Evolutionary conservation across 1,140 invertebrate species (phyloP).

Genomic region (Drosophila oshimai): DNA sequence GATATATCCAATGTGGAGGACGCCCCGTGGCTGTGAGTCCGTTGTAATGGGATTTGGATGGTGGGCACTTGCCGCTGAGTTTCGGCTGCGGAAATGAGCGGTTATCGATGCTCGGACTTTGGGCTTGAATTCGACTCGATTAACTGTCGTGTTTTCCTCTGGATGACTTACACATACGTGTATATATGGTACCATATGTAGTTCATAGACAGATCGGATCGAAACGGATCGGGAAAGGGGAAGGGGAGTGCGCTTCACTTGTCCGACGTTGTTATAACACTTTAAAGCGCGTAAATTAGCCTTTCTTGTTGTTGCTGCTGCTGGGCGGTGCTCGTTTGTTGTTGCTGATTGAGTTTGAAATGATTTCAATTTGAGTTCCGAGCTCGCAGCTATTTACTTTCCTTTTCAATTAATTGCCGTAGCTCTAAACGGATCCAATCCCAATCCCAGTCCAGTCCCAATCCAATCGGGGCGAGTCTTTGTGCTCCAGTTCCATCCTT

Average conservation of each 20-base stretch:
- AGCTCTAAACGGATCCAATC: slow-evolving; percentile 31
- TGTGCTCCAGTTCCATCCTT: slow-evolving; percentile 15
- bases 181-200: too few species aligned
- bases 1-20: slow-evolving; percentile 7
- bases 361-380: slow-evolving; percentile 65
- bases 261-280: slow-evolving; percentile 60
- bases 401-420: slow-evolving; percentile 51
- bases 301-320: slow-evolving; percentile 18
- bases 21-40: slow-evolving; percentile 43
- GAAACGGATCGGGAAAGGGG: too few species aligned
- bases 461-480: too few species aligned
- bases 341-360: slow-evolving; percentile 60
- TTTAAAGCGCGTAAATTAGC: slow-evolving; percentile 70
- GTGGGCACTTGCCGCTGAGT: slow-evolving; percentile 35
- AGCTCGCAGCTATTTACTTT: slow-evolving; percentile 28
- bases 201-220: too few species aligned
- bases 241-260: slow-evolving; percentile 17
- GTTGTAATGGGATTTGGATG: slow-evolving; percentile 55
- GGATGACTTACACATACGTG: slow-evolving; percentile 18
- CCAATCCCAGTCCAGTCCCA: slow-evolving; percentile 2
- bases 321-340: slow-evolving; percentile 23
- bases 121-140: slow-evolving; percentile 20
- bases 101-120: slow-evolving; percentile 41
- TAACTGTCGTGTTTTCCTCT: slow-evolving; percentile 36
- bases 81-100: slow-evolving; percentile 60